These are phyloP conservation scores for Atta cephalotes DNA, from an alignment of 1,140 invertebrate species.

Conservation along the genomic window DNA sequence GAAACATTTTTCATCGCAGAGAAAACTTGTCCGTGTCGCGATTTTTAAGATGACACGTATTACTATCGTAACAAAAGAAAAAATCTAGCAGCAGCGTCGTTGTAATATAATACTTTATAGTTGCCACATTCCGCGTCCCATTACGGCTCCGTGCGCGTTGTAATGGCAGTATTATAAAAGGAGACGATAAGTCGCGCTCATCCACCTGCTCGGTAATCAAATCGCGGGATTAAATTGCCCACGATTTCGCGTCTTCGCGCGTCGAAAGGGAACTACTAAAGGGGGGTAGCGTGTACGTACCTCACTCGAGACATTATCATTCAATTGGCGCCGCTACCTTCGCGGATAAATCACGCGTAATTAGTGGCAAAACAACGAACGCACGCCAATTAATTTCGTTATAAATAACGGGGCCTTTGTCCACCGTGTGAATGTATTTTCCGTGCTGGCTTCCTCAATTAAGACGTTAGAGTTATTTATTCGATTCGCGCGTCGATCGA, in stretches of 20 bases:
- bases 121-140: constrained; percentile 49
- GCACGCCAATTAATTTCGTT: constrained; percentile 63
- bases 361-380: constrained; percentile 52
- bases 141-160: constrained; percentile 30
- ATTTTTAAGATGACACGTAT: constrained; percentile 10
- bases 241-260: constrained; percentile 59
- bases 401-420: constrained; percentile 47
- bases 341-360: constrained; percentile 61
- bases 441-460: constrained; percentile 67
- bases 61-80: background rate
- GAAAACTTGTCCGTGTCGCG: background rate
- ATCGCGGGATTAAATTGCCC: constrained; percentile 61
- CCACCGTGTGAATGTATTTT: constrained; percentile 60
- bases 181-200: constrained; percentile 61
- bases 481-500: constrained; percentile 64
- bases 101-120: constrained; percentile 56
- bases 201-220: constrained; percentile 63
- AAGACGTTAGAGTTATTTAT: constrained; percentile 65
- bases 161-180: constrained; percentile 60
- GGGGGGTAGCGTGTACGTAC: background rate
- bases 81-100: background rate
- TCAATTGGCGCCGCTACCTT: constrained; percentile 55
- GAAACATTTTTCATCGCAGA: background rate
- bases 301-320: constrained; percentile 49
- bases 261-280: constrained; percentile 7